Evolutionary conservation across 2,797 vertebrate species (phyloP).

Genomic region (Enteromius argenteus): DNA sequence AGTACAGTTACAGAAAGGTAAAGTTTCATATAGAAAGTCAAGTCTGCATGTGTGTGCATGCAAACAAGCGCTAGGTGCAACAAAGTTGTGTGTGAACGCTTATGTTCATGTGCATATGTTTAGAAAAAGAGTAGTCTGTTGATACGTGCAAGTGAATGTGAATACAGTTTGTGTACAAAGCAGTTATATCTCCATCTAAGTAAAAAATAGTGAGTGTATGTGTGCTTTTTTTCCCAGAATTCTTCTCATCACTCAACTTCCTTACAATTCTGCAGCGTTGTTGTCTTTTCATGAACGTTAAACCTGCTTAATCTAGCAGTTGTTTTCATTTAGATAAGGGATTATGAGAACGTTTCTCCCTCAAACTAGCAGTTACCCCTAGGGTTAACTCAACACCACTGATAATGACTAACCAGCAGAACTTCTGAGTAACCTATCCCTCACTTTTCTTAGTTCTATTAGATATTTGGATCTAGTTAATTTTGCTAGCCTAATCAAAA

Average conservation of each 20-base stretch:
- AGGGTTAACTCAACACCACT: conserved; percentile 11
- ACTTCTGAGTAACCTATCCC: not conserved
- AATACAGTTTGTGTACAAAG: not conserved
- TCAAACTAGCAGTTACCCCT: not conserved
- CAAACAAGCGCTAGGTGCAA: not conserved
- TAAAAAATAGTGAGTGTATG: not conserved
- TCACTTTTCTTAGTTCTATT: not conserved
- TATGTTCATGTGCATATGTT: not conserved
- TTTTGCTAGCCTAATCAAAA: not conserved
- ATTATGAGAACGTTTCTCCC: conserved; percentile 67
- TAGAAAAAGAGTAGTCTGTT: not conserved
- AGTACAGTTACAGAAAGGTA: conserved; percentile 36
- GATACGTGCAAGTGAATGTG: conserved; percentile 7
- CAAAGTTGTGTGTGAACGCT: not conserved
- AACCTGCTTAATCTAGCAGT: conserved; percentile 72
- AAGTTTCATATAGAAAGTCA: conserved; percentile 7
- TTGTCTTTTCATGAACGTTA: conserved; percentile 80
- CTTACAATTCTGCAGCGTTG: conserved; percentile 64
- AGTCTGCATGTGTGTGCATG: conserved; percentile 22
- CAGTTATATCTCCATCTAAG: not conserved
- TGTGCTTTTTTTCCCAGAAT: not conserved
- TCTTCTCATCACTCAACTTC: not conserved
- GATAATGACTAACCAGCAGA: not conserved
- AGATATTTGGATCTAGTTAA: not conserved
- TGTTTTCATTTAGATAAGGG: conserved; percentile 75